Percentiles rank a stretch among this genome's conserved stretches.
Conservation (phyloP, 2,113 vertebrate genomes). For the Protobothrops mucrosquamatus region DNA sequence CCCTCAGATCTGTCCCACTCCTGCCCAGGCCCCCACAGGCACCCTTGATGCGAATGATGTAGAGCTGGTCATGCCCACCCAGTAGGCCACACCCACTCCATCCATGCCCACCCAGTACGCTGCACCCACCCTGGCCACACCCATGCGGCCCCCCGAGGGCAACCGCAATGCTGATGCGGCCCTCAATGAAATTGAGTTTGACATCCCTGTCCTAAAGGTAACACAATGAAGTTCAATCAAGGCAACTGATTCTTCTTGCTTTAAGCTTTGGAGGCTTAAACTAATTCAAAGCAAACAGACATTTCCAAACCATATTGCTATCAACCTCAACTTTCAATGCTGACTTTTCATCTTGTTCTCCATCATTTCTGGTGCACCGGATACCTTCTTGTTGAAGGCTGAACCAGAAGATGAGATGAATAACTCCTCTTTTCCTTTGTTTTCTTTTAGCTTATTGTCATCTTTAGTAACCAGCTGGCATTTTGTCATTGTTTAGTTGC, state of each 20-base stretch:
- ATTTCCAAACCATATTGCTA: background rate
- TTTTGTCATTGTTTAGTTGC: no score
- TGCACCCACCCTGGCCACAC: no score
- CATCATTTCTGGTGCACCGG: background rate
- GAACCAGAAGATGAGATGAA: background rate
- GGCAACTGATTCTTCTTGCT: background rate
- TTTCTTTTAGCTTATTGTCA: background rate
- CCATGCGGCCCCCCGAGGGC: no score
- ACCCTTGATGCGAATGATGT: no score
- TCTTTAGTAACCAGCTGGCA: background rate
- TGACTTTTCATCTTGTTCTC: background rate
- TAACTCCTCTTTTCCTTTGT: background rate
- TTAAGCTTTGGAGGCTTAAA: background rate
- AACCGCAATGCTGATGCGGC: no score
- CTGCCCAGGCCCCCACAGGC: no score
- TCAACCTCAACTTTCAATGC: background rate
- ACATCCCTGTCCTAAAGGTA: no score
- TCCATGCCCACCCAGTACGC: no score
- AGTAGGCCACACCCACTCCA: no score
- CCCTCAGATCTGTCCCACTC: no score
- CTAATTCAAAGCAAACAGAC: background rate
- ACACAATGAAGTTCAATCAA: background rate
- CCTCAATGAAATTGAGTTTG: no score
- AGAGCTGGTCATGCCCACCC: no score
- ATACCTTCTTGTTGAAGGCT: background rate